Evolutionary conservation across 2,797 vertebrate genomes (phyloP), one percentile per base, ranked within the genome.

Genomic region (Manis pentadactyla): DNA sequence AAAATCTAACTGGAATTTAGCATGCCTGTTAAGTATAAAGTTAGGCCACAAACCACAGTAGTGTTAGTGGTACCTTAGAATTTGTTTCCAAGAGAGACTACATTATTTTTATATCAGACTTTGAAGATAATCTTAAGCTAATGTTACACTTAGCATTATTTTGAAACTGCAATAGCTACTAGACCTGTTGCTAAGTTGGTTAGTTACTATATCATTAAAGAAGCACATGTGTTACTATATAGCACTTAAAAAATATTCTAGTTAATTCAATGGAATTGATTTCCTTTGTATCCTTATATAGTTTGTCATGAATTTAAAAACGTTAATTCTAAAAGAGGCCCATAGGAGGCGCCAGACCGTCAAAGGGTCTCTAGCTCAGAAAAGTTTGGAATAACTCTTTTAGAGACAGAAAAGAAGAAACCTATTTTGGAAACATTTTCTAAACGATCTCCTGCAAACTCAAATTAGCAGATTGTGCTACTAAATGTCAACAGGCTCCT

Each of bases 401-500:
- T 17, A 21, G 23, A 71, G 64, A 55, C 17, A 77, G 51, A 57
- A n/a, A 81, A 85, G 79, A 85, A 34, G 59, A 77, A 59, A 75
- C 73, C 18, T n/a, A 17, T 55, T 94, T 75, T 75, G 46, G 46
- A 82, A 82, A 88, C 51, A 77, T 34, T 74, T 97, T 88, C 55
- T 71, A 85, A 92, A 64, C 5, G 11, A 49, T 89, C 91, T 88
- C 39, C 63, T 85, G 86, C 74, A 25, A 86, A 64, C 37, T 42
- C 3, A 51, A 42, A 66, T 63, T 53, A 61, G 8, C 23, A 66
- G 53, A 55, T 64, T 71, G 34, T 39, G 13, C 6, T 53, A 27
- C 15, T 71, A 59, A 61, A n/a, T 59, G 37, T 59, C 34, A 29
- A 0, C 4, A 37, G 34, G 4, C 46, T 83, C 25, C 53, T 53